Conservation (phyloP, 2,797 vertebrate species). For the Carcharodon carcharias region DNA sequence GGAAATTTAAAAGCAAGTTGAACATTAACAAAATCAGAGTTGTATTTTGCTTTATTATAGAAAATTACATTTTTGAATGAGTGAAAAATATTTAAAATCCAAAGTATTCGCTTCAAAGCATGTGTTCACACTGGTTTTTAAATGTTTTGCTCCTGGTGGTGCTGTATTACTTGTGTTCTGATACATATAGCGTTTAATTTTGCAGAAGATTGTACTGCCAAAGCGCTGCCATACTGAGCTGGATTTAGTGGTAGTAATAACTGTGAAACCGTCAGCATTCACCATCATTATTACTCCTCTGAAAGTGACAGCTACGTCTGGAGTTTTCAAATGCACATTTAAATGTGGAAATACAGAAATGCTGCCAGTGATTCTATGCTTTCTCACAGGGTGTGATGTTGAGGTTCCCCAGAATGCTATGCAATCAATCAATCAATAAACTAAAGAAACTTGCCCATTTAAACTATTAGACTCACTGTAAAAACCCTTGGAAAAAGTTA, state of each 20-base stretch:
- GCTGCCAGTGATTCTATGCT: neutral
- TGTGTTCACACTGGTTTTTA: neutral
- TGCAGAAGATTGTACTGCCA: neutral
- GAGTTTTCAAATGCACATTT: neutral
- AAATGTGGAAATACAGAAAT: neutral
- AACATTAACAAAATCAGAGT: neutral
- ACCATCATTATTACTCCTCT: neutral
- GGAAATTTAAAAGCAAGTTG: neutral
- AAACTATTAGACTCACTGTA: neutral
- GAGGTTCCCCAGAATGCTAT: neutral
- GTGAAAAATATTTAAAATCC: neutral
- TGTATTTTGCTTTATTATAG: neutral
- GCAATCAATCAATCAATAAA: neutral
- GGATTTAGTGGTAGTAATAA: neutral
- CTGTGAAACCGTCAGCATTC: neutral
- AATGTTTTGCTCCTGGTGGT: neutral
- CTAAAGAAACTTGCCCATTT: neutral
- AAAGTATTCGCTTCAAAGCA: neutral
- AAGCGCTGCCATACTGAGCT: neutral
- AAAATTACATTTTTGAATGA: neutral
- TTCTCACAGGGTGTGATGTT: neutral
- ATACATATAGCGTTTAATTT: neutral
- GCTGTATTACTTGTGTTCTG: neutral
- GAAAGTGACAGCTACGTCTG: neutral
- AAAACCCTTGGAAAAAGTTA: neutral